Percentiles rank a stretch among this genome's conserved stretches.
Evolutionary conservation across 2,888 invertebrate genomes (phyloP).

Genomic region (Eurois occulta): DNA sequence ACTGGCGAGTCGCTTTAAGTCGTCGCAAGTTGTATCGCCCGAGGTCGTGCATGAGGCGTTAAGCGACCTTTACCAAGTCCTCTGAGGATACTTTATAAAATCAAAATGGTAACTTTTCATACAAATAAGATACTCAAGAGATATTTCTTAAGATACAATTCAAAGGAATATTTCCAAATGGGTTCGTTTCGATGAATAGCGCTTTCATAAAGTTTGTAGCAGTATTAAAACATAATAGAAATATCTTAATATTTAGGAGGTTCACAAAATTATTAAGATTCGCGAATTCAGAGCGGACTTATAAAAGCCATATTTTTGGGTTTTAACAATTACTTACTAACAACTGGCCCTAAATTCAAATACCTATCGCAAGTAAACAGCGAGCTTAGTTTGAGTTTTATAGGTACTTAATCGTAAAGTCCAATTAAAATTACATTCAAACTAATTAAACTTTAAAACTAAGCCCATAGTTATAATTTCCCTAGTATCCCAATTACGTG

Average conservation of each 20-base stretch:
- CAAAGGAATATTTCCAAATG: conserved; percentile 46
- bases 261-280: conserved; percentile 10
- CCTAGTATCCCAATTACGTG: conserved; percentile 12
- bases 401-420: background rate
- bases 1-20: too few relatives aligned
- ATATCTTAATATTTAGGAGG: conserved; percentile 29
- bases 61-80: background rate
- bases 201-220: conserved; percentile 44
- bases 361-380: background rate
- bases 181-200: conserved; percentile 44
- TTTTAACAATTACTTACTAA: background rate
- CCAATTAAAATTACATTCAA: background rate
- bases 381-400: background rate
- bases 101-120: conserved; percentile 24
- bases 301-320: background rate
- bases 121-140: conserved; percentile 29
- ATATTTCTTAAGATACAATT: conserved; percentile 36
- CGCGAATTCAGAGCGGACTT: background rate
- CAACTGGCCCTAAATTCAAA: background rate
- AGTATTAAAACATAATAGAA: conserved; percentile 26
- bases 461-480: background rate
- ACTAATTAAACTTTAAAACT: conserved; percentile 9
- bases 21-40: background rate
- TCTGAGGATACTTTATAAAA: conserved; percentile 12
- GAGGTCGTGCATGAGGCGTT: background rate